Percentiles rank a stretch among this genome's conserved stretches.
Conservation (phyloP, 2,888 invertebrate species). For the Caenorhabditis parvicauda region DNA sequence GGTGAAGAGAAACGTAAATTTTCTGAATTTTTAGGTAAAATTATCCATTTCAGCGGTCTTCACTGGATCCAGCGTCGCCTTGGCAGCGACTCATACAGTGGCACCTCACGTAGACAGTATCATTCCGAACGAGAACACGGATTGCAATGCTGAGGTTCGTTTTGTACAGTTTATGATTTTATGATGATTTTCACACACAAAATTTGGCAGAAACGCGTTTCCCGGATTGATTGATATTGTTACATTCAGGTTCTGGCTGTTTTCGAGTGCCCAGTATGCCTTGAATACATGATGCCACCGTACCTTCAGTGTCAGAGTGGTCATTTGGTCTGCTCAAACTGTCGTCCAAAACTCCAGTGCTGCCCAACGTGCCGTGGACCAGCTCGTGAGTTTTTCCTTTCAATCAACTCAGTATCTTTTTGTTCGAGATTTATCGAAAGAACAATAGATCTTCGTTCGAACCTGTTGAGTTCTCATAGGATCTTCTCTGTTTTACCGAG, state of each 20-base stretch:
- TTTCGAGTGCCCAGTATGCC: slow-evolving; percentile 78
- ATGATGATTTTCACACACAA: background rate
- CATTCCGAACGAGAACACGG: slow-evolving; percentile 19
- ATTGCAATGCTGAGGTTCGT: slow-evolving; percentile 38
- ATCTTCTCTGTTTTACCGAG: no score
- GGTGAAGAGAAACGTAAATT: no score
- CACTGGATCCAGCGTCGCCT: slow-evolving; percentile 3
- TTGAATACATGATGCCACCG: slow-evolving; percentile 97
- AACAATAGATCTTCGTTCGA: no score
- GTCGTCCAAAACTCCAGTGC: slow-evolving; percentile 91
- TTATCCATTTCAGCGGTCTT: slow-evolving; percentile 2
- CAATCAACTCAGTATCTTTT: no score
- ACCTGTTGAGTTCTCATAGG: no score
- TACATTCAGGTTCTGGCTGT: slow-evolving; percentile 43
- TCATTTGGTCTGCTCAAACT: slow-evolving; percentile 94
- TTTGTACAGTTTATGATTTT: background rate
- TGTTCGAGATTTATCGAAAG: background rate
- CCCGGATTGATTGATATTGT: background rate
- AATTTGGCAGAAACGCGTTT: no score
- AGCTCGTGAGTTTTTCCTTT: slow-evolving; percentile 67
- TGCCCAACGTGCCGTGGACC: slow-evolving; percentile 98
- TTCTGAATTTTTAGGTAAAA: no score
- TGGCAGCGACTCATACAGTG: slow-evolving; percentile 20
- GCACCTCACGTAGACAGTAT: slow-evolving; percentile 32
- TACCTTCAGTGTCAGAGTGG: slow-evolving; percentile 87